These are phyloP conservation scores for Pseudococcus longispinus DNA, from an alignment of 2,888 invertebrate genomes.

Conservation along the genomic window DNA sequence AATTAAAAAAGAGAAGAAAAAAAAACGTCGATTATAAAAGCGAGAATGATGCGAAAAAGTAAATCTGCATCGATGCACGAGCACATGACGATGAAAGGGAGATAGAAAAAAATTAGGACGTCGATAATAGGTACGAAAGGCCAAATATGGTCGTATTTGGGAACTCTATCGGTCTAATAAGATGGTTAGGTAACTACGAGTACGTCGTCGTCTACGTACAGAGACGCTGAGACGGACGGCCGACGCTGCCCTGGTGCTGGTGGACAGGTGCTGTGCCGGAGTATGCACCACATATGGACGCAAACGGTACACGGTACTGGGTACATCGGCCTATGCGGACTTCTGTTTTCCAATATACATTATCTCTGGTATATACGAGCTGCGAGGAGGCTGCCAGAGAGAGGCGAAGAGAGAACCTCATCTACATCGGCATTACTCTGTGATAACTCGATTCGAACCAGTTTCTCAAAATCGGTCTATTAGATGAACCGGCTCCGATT, in stretches of 20 bases:
- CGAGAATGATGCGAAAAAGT: background rate
- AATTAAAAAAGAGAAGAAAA: background rate
- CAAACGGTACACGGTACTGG: background rate
- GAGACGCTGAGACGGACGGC: background rate
- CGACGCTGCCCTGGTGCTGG: background rate
- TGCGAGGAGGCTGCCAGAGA: background rate
- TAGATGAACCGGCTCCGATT: constrained; percentile 50
- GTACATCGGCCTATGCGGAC: background rate
- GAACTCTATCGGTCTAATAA: constrained; percentile 52
- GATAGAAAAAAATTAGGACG: constrained; percentile 29
- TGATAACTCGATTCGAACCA: constrained; percentile 47
- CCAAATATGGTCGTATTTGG: constrained; percentile 54
- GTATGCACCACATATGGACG: background rate
- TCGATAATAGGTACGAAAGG: constrained; percentile 13
- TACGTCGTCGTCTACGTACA: background rate
- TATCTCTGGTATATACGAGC: no score
- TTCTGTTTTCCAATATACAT: background rate
- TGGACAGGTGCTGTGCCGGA: background rate
- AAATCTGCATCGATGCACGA: background rate
- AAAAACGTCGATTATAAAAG: background rate
- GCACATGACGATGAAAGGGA: background rate
- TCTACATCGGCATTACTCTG: constrained; percentile 22
- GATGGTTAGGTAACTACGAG: constrained; percentile 34
- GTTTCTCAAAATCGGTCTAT: constrained; percentile 52
- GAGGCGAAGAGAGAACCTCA: background rate